Conservation (phyloP, 2,797 vertebrate genomes). For the Menidia menidia region DNA sequence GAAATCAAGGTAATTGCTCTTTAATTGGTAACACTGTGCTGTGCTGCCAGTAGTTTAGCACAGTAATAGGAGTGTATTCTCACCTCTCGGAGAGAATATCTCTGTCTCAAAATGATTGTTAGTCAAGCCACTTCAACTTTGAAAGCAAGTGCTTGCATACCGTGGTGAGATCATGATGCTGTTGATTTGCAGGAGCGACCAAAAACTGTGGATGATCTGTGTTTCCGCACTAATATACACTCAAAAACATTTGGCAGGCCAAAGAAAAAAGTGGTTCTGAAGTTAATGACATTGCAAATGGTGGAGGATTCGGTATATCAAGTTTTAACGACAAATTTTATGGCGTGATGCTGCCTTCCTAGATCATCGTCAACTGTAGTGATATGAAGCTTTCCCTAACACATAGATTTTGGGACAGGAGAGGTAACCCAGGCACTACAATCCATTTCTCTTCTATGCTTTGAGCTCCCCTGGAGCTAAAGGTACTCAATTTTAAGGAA, state of each 20-base stretch:
- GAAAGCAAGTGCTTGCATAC: constrained; percentile 1
- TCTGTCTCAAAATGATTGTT: constrained; percentile 16
- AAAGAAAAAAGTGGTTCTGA: constrained; percentile 24
- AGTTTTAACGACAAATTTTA: constrained; percentile 23
- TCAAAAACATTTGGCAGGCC: constrained; percentile 13
- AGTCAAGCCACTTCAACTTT: constrained; percentile 2
- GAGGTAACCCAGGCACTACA: not conserved
- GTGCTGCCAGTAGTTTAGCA: constrained; percentile 50
- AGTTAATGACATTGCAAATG: constrained; percentile 25
- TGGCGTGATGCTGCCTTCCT: constrained; percentile 19
- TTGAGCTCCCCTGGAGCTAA: not conserved
- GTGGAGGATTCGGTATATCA: constrained; percentile 10
- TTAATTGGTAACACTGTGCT: constrained; percentile 59
- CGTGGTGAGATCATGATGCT: constrained; percentile 8
- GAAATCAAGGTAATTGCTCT: constrained; percentile 69
- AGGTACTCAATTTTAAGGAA: not conserved
- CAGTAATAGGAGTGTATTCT: constrained; percentile 40
- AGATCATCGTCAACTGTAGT: constrained; percentile 30
- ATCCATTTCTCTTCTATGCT: no score
- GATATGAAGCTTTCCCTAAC: constrained; percentile 1
- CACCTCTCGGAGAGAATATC: constrained; percentile 37
- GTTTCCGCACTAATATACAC: not conserved
- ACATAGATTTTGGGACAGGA: constrained; percentile 4
- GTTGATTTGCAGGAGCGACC: not conserved
- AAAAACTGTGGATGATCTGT: not conserved